Evolutionary conservation across 2,888 invertebrate genomes (phyloP), one percentile per base, ranked within the genome.

Genomic region (Nymphalis urticae): DNA sequence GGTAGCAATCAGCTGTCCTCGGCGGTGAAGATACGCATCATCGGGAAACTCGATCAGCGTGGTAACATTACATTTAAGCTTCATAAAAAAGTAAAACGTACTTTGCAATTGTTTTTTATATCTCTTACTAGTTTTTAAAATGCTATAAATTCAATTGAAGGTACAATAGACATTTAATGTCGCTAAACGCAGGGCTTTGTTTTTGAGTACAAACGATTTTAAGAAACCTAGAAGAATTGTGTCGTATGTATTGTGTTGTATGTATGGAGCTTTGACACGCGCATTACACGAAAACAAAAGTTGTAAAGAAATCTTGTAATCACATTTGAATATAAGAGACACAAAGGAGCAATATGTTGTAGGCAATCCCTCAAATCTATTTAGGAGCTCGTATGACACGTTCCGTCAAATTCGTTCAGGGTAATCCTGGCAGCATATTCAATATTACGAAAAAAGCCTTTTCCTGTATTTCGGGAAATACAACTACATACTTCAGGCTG

Each of bases 331-430:
- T 56, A 60, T 61, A 13, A 48, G 59, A 53, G 47, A 21, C 48
- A 48, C 53, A 24, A 51, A 67, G 56, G 59, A 65, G 68, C 65
- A 67, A 59, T 60, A 62, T 63, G 42, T 62, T 48, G 21, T 48
- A 67, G 59, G 47, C 61, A 61, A 64, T 67, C 62, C 61, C 62
- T 48, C 60, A 65, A 68, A 72, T 72, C 72, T 68, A 66, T 72
- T 72, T 70, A 72, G 64, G 24, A 56, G 48, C 48, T 54, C 51
- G 54, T 56, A 54, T 64, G 72, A 67, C 70, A 67, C 69, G 66
- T 68, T 64, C 66, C 69, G 54, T 62, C 66, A 59, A 19, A 68
- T 56, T 63, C 62, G 58, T 61, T 59, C 42, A 42, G 64, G 64
- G 56, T 64, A 48, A 64, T 48, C n/a, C n/a, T n/a, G n/a, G 64